These are phyloP conservation scores for Galago senegalensis DNA, from an alignment of 2,797 vertebrate species.

Conservation along the genomic window DNA sequence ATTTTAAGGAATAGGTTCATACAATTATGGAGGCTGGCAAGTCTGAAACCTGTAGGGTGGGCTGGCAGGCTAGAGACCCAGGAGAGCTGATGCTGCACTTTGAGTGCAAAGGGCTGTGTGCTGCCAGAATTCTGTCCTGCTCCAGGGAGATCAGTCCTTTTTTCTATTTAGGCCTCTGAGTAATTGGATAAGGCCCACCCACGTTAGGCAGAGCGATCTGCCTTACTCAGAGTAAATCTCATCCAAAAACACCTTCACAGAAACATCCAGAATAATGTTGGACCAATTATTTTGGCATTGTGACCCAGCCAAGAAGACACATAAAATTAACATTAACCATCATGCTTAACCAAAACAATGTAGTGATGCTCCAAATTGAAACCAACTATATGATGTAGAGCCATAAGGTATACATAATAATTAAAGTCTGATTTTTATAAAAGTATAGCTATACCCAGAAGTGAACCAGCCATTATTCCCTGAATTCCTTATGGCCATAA, in stretches of 20 bases:
- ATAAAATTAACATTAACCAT: not conserved
- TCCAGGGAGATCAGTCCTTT: not conserved
- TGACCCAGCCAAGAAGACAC: not conserved
- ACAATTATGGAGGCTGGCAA: not conserved
- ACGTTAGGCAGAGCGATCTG: not conserved
- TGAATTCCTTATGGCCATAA: not conserved
- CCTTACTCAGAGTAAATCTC: not conserved
- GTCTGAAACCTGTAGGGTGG: not conserved
- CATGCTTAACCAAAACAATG: not conserved
- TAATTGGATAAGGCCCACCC: not conserved
- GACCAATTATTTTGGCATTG: not conserved
- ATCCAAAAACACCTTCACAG: not conserved
- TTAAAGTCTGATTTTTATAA: not conserved
- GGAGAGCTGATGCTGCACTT: not conserved
- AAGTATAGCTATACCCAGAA: not conserved
- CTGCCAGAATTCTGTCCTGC: not conserved
- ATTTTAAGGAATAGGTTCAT: not conserved
- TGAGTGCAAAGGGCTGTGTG: not conserved
- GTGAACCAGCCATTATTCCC: not conserved
- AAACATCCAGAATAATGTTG: not conserved
- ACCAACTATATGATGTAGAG: not conserved
- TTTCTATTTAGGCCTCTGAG: not conserved
- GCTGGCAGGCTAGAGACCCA: not conserved
- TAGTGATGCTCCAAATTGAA: not conserved
- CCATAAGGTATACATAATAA: not conserved